phyloP scores from a whole-genome alignment of 2,888 invertebrate species.

The Acronicta alni region DNA sequence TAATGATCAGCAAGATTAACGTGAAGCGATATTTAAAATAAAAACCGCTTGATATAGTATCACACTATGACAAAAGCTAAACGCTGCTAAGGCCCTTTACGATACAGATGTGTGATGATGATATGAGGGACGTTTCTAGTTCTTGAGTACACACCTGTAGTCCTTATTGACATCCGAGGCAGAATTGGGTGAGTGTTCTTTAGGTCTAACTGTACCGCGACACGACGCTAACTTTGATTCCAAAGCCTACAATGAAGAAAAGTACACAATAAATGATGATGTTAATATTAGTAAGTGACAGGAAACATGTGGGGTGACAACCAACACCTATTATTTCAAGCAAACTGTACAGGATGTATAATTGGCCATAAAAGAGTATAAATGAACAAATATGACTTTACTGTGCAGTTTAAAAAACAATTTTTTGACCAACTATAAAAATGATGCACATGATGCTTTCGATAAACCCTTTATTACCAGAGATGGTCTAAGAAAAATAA shows the following conservation, averaged over 20 bases:
- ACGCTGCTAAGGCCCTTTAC: conserved; percentile 57
- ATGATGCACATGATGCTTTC: conserved; percentile 48
- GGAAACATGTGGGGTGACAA: conserved; percentile 64
- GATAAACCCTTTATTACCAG: conserved; percentile 22
- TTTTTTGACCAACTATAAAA: conserved; percentile 10
- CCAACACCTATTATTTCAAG: conserved; percentile 66
- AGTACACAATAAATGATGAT: conserved; percentile 85
- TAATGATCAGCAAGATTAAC: conserved; percentile 69
- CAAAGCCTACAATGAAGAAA: conserved; percentile 91
- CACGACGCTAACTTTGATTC: conserved; percentile 92
- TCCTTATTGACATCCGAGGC: conserved; percentile 87
- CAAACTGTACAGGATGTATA: conserved; percentile 36
- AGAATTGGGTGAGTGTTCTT: conserved; percentile 87
- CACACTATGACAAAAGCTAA: conserved; percentile 67
- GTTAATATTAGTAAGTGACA: conserved; percentile 84
- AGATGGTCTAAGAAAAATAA: background rate
- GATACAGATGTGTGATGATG: conserved; percentile 57
- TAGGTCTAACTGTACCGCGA: conserved; percentile 89
- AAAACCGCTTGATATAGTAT: conserved; percentile 59
- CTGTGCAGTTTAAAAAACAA: background rate
- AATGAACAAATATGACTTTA: background rate
- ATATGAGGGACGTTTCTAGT: conserved; percentile 70
- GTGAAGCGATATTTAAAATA: conserved; percentile 64
- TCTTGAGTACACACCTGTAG: conserved; percentile 89
- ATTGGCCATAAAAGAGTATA: background rate